Conservation (phyloP, 2,888 invertebrate genomes). For the Tricholauxania praeusta region DNA sequence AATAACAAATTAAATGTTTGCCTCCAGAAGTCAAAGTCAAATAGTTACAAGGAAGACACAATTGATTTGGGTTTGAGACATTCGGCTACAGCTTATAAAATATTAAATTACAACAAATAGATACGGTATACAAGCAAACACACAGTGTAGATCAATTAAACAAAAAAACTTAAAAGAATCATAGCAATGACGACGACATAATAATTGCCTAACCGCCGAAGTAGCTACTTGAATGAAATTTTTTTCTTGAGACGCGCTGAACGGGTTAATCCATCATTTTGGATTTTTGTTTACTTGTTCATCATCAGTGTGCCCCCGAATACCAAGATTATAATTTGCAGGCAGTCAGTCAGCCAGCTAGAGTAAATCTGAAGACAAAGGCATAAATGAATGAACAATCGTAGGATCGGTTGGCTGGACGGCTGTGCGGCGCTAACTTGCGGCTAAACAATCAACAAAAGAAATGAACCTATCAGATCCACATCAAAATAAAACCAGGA, state of each 20-base stretch:
- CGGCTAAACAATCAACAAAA: conserved; percentile 40
- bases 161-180: neutral
- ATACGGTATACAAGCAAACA: neutral
- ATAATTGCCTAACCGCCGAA: conserved; percentile 42
- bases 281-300: neutral
- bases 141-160: neutral
- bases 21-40: neutral
- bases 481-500: conserved; percentile 64
- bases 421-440: conserved; percentile 51
- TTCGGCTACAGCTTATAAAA: conserved; percentile 1
- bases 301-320: neutral
- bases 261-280: conserved; percentile 61
- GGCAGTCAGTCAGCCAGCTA: no score
- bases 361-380: no score
- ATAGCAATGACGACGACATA: conserved; percentile 32
- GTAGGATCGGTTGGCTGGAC: conserved; percentile 24
- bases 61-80: conserved; percentile 38
- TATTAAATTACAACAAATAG: neutral
- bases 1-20: conserved; percentile 54
- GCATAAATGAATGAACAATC: conserved; percentile 26
- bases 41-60: conserved; percentile 42
- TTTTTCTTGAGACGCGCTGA: conserved; percentile 47
- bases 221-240: conserved; percentile 38
- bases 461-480: conserved; percentile 32
- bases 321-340: no score